Conservation (phyloP, 1,140 invertebrate genomes). For the Zaprionus capensis region DNA sequence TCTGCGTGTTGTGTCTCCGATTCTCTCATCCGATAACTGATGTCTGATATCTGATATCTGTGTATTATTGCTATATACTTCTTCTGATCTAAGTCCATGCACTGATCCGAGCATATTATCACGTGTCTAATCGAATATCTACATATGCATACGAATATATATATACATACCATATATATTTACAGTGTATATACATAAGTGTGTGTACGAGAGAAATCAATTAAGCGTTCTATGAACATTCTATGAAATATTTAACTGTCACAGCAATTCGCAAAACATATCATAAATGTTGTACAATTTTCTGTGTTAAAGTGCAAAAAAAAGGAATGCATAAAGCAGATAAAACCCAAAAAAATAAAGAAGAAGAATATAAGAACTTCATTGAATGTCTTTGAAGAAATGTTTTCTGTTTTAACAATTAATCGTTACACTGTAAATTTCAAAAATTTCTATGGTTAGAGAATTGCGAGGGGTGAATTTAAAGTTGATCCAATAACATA, state of each 20-base stretch:
- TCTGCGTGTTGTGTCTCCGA: slow-evolving; percentile 45
- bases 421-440: neutral
- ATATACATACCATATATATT: slow-evolving; percentile 24
- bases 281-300: slow-evolving; percentile 84
- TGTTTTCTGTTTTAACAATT: neutral
- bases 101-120: slow-evolving; percentile 28
- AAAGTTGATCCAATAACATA: neutral
- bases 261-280: slow-evolving; percentile 84
- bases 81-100: slow-evolving; percentile 38
- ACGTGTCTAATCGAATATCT: slow-evolving; percentile 13
- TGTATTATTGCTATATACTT: slow-evolving; percentile 31
- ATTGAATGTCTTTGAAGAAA: slow-evolving; percentile 17
- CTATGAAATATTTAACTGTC: slow-evolving; percentile 72
- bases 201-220: slow-evolving; percentile 30
- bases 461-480: slow-evolving; percentile 6
- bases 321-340: slow-evolving; percentile 14
- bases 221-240: slow-evolving; percentile 43
- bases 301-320: slow-evolving; percentile 62
- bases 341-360: slow-evolving; percentile 3
- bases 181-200: slow-evolving; percentile 41
- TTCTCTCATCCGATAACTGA: slow-evolving; percentile 20
- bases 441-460: neutral
- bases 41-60: slow-evolving; percentile 7
- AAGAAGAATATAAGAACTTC: slow-evolving; percentile 12
- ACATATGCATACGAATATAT: neutral